Conservation (phyloP, 2,888 invertebrate genomes). For the Perizoma flavofasciatum region DNA sequence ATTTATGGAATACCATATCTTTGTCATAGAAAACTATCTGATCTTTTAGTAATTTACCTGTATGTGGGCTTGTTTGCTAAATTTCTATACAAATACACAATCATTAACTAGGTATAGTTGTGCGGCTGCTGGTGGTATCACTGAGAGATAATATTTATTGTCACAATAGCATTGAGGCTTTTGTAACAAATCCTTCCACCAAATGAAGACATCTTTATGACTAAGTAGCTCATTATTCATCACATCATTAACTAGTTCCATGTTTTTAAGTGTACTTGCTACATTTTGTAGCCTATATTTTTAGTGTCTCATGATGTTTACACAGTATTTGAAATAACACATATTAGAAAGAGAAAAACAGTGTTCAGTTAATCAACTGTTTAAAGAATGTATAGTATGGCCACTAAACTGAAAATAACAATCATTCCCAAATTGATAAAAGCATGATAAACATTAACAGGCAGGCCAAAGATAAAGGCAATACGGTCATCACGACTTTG, state of each 20-base stretch:
- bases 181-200: conserved; percentile 15
- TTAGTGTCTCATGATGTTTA: neutral
- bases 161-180: conserved; percentile 21
- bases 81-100: neutral
- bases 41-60: conserved; percentile 16
- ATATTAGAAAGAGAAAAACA: too few relatives aligned
- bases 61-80: neutral
- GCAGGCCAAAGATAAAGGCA: neutral
- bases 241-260: neutral
- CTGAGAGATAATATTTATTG: conserved; percentile 32
- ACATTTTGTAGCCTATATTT: neutral
- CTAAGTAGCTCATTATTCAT: conserved; percentile 15
- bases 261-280: neutral
- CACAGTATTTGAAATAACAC: too few relatives aligned
- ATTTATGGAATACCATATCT: conserved; percentile 30
- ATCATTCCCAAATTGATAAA: neutral
- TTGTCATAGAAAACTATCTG: conserved; percentile 18
- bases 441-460: conserved; percentile 4
- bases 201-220: conserved; percentile 17
- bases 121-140: conserved; percentile 10
- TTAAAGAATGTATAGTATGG: neutral
- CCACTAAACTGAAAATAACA: too few relatives aligned
- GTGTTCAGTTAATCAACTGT: too few relatives aligned
- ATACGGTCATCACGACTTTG: too few relatives aligned
- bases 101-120: neutral